Base-by-base conservation (phyloP, 2,888 invertebrate species). In the Apotomis capreana region DNA sequence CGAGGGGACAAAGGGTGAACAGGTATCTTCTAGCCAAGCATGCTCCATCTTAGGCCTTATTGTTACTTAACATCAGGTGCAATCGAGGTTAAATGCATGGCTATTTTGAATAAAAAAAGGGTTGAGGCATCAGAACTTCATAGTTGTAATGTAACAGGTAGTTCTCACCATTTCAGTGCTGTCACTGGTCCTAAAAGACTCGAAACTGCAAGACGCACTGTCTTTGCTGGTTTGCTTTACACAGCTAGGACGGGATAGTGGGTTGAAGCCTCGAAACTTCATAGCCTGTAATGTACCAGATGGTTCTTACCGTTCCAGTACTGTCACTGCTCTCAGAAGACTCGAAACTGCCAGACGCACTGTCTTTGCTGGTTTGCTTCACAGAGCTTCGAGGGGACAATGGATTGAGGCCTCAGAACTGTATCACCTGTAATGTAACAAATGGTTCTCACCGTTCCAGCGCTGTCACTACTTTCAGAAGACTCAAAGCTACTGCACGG, bases 121-220 rank as follows among this genome's bases (percentile, higher is more conserved):
- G 83, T 95, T 97, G 52, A 97, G 88, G 0, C 97, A 97, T 0
- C 97, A 95, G 87, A 99, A 99, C 88, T 99, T 99, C 76, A 98
- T 98, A 0, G 6, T 15, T n/a, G n/a, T n/a, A n/a, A n/a, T n/a
- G n/a, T n/a, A n/a, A n/a, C 52, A 5, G 13, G 5, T 13, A 13
- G n/a, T 51, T 44, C 71, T 70, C 68, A 92, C 92, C 69, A 90
- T 88, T 13, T 83, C 86, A 0, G 89, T 77, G 40, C 91, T 93
- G 49, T 94, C 94, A 15, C 93, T 92, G 79, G 92, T 93, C 68
- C 93, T 93, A 0, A 92, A 92, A 5, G 92, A 92, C 77, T 94
- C 94, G 76, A 93, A 93, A 81, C 92, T 94, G 86, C 94, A 85
- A 49, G 94, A 85, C 51, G 92, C 79, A 76, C 82, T 83, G 72